Evolutionary conservation across 2,888 invertebrate species (phyloP), one percentile per base, ranked within the genome.

Genomic region (Stenotaenia linearis): DNA sequence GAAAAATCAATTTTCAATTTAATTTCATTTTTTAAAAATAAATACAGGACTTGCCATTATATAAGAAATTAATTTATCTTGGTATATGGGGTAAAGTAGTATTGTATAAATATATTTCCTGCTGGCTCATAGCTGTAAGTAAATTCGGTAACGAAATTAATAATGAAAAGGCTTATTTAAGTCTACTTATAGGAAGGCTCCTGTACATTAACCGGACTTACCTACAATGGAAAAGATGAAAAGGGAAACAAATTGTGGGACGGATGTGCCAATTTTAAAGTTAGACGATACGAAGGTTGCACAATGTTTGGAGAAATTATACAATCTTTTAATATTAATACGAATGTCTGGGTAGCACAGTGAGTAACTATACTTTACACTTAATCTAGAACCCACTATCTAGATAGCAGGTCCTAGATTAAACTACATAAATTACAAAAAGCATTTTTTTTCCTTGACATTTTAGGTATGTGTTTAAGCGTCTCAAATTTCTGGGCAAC

Each of bases 301-400:
- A 92, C 91, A 12, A 92, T 92, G 82, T 95, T 96, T 88, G 91
- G 92, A 80, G 92, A 95, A 84, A 93, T 96, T 85, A 95, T 98
- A 74, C 90, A 91, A 80, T 93, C 96, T 56, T 98, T 98, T 87
- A 98, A 98, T 86, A 93, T 93, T 81, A 97, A 97, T 86, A 98
- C 98, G 0, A 98, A 98, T 87, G 90, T 91, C 79, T 98, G 98
- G 93, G 93, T 96, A 80, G 93, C 93, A 0, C 93, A 95, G 87
- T 90, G n/a, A 25, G 69, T 69, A 25, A 82, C n/a, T n/a, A n/a
- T n/a, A n/a, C n/a, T n/a, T n/a, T n/a, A n/a, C n/a, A n/a, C n/a
- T n/a, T n/a, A n/a, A n/a, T n/a, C n/a, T n/a, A n/a, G n/a, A n/a
- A n/a, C n/a, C n/a, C n/a, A n/a, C n/a, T n/a, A n/a, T n/a, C n/a